Percentiles rank a stretch among this genome's conserved stretches.
These are phyloP conservation scores for Epizoanthus rinbou DNA, from an alignment of 92 coral and sea anemone genomes.

Conservation along the genomic window DNA sequence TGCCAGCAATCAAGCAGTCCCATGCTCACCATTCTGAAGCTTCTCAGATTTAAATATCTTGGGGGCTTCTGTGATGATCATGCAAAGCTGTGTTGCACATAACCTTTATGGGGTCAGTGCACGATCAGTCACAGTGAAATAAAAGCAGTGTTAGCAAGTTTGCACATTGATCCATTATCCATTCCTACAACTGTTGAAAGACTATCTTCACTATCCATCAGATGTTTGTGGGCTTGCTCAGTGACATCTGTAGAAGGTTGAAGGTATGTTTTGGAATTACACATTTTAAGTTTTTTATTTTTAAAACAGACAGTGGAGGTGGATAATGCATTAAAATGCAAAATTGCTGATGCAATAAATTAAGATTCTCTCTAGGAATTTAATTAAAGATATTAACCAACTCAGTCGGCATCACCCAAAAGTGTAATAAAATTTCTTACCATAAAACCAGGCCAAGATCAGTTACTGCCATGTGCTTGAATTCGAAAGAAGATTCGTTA, in stretches of 20 bases:
- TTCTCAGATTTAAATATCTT: conserved; percentile 58
- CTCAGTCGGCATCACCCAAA: conserved; percentile 32
- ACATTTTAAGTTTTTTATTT: neutral
- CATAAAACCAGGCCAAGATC: conserved; percentile 12
- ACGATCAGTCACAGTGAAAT: conserved; percentile 10
- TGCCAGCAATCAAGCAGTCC: conserved; percentile 78
- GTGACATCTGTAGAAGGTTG: neutral
- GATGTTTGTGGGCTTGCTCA: conserved; percentile 10
- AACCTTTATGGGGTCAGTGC: neutral
- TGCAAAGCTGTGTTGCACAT: conserved; percentile 7
- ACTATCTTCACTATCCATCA: neutral
- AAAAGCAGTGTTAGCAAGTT: conserved; percentile 22
- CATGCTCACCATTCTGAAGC: conserved; percentile 39
- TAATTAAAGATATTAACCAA: conserved; percentile 46
- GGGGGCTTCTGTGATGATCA: conserved; percentile 49
- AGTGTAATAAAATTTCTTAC: neutral
- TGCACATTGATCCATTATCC: conserved; percentile 16
- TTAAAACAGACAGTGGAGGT: neutral
- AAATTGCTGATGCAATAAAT: conserved; percentile 34
- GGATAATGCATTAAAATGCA: conserved; percentile 1
- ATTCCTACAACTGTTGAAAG: neutral
- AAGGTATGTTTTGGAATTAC: neutral
- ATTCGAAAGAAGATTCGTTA: neutral
- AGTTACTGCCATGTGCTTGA: conserved; percentile 26
- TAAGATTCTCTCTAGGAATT: conserved; percentile 16